Base-by-base conservation (phyloP, 2,113 vertebrate species). In the Pollachius pollachius region DNA sequence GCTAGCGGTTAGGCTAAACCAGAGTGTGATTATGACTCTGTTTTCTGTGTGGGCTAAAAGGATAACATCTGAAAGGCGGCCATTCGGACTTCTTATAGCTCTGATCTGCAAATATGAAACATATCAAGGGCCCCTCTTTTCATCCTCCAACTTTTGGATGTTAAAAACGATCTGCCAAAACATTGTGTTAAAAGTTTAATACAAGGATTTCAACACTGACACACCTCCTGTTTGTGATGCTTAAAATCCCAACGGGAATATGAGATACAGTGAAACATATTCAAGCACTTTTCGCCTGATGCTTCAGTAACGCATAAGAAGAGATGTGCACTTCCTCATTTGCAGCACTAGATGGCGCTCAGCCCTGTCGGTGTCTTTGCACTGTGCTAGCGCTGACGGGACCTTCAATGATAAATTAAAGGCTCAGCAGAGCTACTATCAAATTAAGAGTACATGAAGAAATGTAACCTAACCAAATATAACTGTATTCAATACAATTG, bases 381-480 rank as follows among this genome's bases (percentile, higher is more conserved):
- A 8, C 1, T 59, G 61, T 11, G 5, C 19, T 60, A 63, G 69
- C 79, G 71, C 52, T 66, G 84, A 69, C 7, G 57, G 65, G 5
- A 15, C 64, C 68, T 75, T 70, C 76, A 64, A 73, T 70, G 68
- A 72, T 81, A 84, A 81, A 72, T 81, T 79, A 79, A 48, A 80
- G 70, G 73, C 85, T 81, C 80, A 84, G 78, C 80, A 72, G 68
- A 84, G 37, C 1, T 11, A 41, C 5, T 41, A 70, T 83, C 89
- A 80, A 84, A 84, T 80, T 87, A 80, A 87, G 90, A 91, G 91
- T 90, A 74, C 84, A 84, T 77, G 70, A 57, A 88, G 90, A 92
- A 88, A 89, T 81, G 68, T 52, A 74, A 87, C 89, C 89, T 91
- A 48, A 48, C 41, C 41, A 48, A 48, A 48, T 13, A 48, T 48